Evolutionary conservation across 2,113 vertebrate species (phyloP), one percentile per base, ranked within the genome.

Genomic region (Vicugna pacos): DNA sequence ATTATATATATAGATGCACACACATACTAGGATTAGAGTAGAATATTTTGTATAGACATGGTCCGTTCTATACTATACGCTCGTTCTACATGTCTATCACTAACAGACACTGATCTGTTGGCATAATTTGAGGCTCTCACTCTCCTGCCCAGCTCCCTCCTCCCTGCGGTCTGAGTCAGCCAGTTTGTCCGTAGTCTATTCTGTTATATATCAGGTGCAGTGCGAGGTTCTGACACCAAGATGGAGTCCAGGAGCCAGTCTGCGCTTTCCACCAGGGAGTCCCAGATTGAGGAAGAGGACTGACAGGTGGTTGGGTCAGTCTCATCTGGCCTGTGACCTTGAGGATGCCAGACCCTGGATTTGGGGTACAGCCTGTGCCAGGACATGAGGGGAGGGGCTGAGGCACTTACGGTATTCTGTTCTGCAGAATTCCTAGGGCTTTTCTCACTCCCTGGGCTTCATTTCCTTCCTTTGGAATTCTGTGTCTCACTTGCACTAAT

Each of bases 381-480:
- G 50, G 76, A 46, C 77, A 8, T 80, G 16, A 26, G 8, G 0
- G 28, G 16, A 26, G 8, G 0, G 28, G 10, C 84, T 95, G 69
- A 1, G 12, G 22, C 3, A 3, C 67, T 91, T 60, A 4, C 28
- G 32, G 60, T 4, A 4, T 35, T 30, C 9, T 13, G 62, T 38
- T 35, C 46, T 67, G 50, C 5, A 48, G 70, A 32, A 65, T 56
- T 11, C 75, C 50, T 26, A 24, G 48, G 46, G 26, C 54, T 65
- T 70, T 81, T 19, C 58, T 80, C 26, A 48, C 15, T 11, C 7
- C n/a, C 30, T 26, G 6, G 0, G 6, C 38, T 56, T 32, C 14
- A 10, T 81, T 58, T n/a, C 8, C 80, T 89, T 73, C 89, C 46
- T 67, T 94, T 82, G 38, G 54, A 87, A 91, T 94, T 81, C 76